Conservation (phyloP, 2,797 vertebrate species). For the Spondyliosoma cantharus region DNA sequence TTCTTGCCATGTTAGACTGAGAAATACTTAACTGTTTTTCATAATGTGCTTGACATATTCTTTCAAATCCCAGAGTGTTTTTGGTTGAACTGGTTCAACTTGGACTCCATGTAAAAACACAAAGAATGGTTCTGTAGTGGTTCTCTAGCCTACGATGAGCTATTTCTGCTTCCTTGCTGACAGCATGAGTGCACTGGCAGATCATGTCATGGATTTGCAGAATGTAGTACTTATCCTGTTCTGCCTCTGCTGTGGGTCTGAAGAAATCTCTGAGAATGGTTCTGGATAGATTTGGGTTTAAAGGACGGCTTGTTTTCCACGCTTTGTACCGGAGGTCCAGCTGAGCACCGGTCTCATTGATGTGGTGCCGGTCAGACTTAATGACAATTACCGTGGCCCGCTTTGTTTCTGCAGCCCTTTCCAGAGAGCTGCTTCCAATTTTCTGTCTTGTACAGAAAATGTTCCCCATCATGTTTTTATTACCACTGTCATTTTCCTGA, state of each 20-base stretch:
- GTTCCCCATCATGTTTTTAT: slow-evolving; percentile 76
- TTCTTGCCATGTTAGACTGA: neutral
- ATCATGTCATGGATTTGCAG: slow-evolving; percentile 65
- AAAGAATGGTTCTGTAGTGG: slow-evolving; percentile 46
- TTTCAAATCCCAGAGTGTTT: slow-evolving; percentile 22
- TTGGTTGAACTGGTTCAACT: slow-evolving; percentile 37
- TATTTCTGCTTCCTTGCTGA: slow-evolving; percentile 61
- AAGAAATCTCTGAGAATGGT: slow-evolving; percentile 67
- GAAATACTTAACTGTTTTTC: slow-evolving; percentile 14
- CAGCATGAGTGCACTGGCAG: slow-evolving; percentile 58
- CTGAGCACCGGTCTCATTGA: slow-evolving; percentile 56
- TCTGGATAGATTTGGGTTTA: slow-evolving; percentile 69
- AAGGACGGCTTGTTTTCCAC: slow-evolving; percentile 64
- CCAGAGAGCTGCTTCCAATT: slow-evolving; percentile 73
- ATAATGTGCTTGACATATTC: slow-evolving; percentile 31
- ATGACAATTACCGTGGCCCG: slow-evolving; percentile 69
- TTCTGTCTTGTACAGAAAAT: slow-evolving; percentile 59
- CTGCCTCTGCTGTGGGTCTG: slow-evolving; percentile 73
- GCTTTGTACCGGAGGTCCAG: slow-evolving; percentile 68
- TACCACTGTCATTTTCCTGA: slow-evolving; percentile 73
- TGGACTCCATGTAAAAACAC: slow-evolving; percentile 52
- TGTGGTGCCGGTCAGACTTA: slow-evolving; percentile 76
- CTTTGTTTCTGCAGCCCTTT: slow-evolving; percentile 56
- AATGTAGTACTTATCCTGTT: slow-evolving; percentile 68
- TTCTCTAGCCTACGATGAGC: slow-evolving; percentile 28